These are phyloP conservation scores for Heterodera filipjevi DNA, from an alignment of 2,888 invertebrate species.

Conservation along the genomic window DNA sequence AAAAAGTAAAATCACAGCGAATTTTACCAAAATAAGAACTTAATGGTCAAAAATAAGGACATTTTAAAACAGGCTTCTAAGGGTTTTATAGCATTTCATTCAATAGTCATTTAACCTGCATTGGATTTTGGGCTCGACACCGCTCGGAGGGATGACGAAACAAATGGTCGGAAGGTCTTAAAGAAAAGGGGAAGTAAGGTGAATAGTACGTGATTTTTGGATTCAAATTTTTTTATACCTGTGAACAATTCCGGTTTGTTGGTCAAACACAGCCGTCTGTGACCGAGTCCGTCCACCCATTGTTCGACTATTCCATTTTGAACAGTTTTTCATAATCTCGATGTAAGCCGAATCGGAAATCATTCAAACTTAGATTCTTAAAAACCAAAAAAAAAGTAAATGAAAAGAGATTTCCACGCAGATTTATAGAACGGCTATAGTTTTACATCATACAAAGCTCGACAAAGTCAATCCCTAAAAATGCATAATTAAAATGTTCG, in stretches of 20 bases:
- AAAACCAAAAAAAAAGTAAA: not conserved
- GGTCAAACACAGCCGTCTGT: conserved; percentile 50
- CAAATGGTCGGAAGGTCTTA: conserved; percentile 48
- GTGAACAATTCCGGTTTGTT: conserved; percentile 62
- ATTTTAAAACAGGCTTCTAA: too few species aligned
- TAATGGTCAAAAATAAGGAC: too few species aligned
- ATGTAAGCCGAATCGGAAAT: conserved; percentile 57
- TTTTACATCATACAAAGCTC: too few species aligned
- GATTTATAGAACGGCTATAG: too few species aligned
- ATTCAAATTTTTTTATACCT: not conserved
- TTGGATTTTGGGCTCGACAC: conserved; percentile 44
- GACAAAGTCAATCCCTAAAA: too few species aligned
- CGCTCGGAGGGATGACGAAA: conserved; percentile 50
- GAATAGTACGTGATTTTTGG: not conserved
- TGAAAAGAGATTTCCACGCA: not conserved
- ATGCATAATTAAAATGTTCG: too few species aligned
- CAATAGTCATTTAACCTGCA: conserved; percentile 44
- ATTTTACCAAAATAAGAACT: too few species aligned
- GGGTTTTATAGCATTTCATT: too few species aligned
- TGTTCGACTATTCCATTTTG: conserved; percentile 58
- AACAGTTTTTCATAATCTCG: conserved; percentile 61
- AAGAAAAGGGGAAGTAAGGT: not conserved
- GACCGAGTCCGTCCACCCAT: conserved; percentile 48
- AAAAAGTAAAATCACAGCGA: not conserved
- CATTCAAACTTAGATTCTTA: conserved; percentile 36